A percentile compares a stretch with the other conserved stretches of the same genome.
These are phyloP conservation scores for Thunnus albacares DNA, from an alignment of 2,797 vertebrate genomes.

Conservation along the genomic window DNA sequence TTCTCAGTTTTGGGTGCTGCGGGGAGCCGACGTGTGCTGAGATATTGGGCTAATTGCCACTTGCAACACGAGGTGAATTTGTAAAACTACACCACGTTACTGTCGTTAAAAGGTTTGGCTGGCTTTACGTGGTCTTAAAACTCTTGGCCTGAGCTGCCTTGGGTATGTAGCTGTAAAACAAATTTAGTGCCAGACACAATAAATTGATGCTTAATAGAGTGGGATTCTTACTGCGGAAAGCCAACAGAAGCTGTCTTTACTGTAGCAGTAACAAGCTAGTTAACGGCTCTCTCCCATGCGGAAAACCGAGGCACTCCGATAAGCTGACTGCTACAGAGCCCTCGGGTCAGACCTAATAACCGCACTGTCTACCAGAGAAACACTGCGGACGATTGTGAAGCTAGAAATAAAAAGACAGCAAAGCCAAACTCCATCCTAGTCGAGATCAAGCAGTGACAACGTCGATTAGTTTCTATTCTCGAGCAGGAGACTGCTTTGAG, in stretches of 20 bases:
- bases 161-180: constrained; percentile 40
- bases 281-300: background rate
- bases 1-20: constrained; percentile 6
- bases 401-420: constrained; percentile 23
- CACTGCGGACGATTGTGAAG: background rate
- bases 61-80: constrained; percentile 23
- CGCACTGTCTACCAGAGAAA: background rate
- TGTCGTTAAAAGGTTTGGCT: constrained; percentile 28
- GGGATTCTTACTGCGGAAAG: constrained; percentile 3
- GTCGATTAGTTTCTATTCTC: constrained; percentile 37
- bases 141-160: constrained; percentile 41
- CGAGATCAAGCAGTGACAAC: background rate
- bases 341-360: constrained; percentile 28
- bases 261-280: constrained; percentile 24
- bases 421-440: constrained; percentile 7
- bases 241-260: constrained; percentile 30
- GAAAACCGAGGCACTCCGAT: background rate
- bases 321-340: background rate
- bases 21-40: background rate
- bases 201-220: constrained; percentile 54
- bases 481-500: constrained; percentile 52
- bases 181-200: constrained; percentile 43
- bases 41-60: constrained; percentile 33
- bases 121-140: constrained; percentile 35
- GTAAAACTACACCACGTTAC: constrained; percentile 33